phyloP scores from a whole-genome alignment of 2,113 vertebrate species.

The Macheiramphus alcinus region DNA sequence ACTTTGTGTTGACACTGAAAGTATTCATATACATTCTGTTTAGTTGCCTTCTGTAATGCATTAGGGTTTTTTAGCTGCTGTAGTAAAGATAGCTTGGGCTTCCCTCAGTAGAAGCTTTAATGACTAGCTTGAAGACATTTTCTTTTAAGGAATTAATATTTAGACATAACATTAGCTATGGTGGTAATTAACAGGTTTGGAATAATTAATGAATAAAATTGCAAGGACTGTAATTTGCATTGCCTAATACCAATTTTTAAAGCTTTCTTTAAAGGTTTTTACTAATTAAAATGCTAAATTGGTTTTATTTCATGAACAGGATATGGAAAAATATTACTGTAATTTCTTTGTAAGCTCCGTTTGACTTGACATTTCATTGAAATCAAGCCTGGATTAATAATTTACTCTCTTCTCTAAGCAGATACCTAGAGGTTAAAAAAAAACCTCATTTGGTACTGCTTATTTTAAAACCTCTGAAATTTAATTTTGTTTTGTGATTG shows the following conservation, averaged over 20 bases:
- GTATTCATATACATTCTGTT: neutral
- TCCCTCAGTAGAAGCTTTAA: neutral
- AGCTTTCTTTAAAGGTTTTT: neutral
- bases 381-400: neutral
- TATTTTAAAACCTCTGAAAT: neutral
- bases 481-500: neutral
- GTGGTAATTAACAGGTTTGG: neutral
- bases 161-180: neutral
- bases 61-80: neutral
- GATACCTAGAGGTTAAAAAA: neutral
- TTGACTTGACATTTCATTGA: neutral
- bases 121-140: conserved; percentile 30
- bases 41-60: neutral
- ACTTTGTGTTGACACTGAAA: neutral
- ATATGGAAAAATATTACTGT: neutral
- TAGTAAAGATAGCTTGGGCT: neutral
- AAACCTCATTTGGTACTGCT: neutral
- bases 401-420: neutral
- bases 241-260: neutral
- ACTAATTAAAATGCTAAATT: neutral
- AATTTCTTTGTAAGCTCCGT: neutral
- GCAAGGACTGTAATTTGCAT: neutral
- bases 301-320: neutral
- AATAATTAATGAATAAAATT: conserved; percentile 31
- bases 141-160: conserved; percentile 45